Evolutionary conservation across 2,888 invertebrate genomes (phyloP), one percentile per base, ranked within the genome.

Genomic region (Stegophylla sp.): DNA sequence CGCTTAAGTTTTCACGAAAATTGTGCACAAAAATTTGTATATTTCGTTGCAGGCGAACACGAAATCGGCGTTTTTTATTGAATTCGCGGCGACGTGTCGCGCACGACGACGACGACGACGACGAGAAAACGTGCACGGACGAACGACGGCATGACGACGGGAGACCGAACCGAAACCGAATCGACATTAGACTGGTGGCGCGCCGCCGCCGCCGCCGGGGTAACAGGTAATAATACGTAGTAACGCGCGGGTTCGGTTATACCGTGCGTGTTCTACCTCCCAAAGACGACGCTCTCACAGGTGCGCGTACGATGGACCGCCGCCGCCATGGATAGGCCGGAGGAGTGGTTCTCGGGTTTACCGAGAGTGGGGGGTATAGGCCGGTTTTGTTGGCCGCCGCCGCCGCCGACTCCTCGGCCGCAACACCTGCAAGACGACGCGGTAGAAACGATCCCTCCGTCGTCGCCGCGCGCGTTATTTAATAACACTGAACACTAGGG

Each of bases 1-100:
- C 51, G 23, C 12, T 5, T 7, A 7, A 34, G 81, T 82, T 86
- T 86, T 85, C 84, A 84, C 84, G 82, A 73, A 84, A 1, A 3
- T 9, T 23, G 10, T 10, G 26, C 28, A 2, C 41, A 1, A 23
- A 56, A n/a, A 12, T 3, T 7, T 1, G 56, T 23, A 48, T 15
- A 13, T 9, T 45, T 13, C 45, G 10, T 45, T 45, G 45, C 45
- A 13, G 13, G 13, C 45, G 3, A 45, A 13, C 13, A 17, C 7
- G 9, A 7, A 1, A n/a, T 53, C 53, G n/a, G 53, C n/a, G n/a
- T 4, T 15, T n/a, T 3, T 20, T 20, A 20, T 34, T 7, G 34
- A 34, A 34, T 7, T 34, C 4, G 4, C 34, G 34, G 34, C 34
- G 20, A 20, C 7, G 20, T 9, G 20, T 34, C 56, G 43, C 26